Base-by-base conservation (phyloP, 2,113 vertebrate genomes). In the Rhegmatorhina hoffmannsi region DNA sequence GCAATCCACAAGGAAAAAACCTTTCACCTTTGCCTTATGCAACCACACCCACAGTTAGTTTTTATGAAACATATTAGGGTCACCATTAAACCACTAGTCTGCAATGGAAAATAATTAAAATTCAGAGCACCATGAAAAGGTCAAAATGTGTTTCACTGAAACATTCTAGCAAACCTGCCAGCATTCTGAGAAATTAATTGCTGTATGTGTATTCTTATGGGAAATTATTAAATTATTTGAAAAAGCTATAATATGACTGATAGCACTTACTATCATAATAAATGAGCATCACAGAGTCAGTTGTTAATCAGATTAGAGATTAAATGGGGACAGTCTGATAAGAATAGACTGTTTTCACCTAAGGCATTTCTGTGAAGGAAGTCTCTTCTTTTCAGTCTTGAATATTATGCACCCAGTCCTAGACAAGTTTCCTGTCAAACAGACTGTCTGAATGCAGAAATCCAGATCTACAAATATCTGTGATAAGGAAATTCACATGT, bases 191-290 rank as follows among this genome's bases (percentile, higher is more conserved):
- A 75, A 85, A 92, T 31, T 0, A 83, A 88, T 92, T 72, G 59
- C 59, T 87, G 24, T 66, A 62, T 1, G 0, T 77, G 49, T 88
- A 85, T 80, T 91, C 92, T 58, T 66, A 38, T 80, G 70, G 79
- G 79, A 95, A 92, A 91, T 87, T 40, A 95, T 50, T 67, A 56
- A 52, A 82, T 88, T 85, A 94, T 93, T 53, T 91, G 59, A 69
- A 92, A 82, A 90, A 66, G 47, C 67, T 90, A 2, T 72, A 82
- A 59, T 60, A 83, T 50, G 40, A 69, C 55, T 90, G 58, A 76
- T 53, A 83, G 53, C 40, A 82, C 74, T 81, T 90, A 49, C 43
- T 89, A 33, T 53, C 10, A 1, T 46, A 82, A 72, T 73, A 91
- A 82, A 62, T 46, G 58, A 92, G 31, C 36, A 76, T 85, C 84